Percentiles rank a stretch among this genome's conserved stretches.
Evolutionary conservation across 2,888 invertebrate genomes (phyloP).

Genomic region (Campoplex capitator): DNA sequence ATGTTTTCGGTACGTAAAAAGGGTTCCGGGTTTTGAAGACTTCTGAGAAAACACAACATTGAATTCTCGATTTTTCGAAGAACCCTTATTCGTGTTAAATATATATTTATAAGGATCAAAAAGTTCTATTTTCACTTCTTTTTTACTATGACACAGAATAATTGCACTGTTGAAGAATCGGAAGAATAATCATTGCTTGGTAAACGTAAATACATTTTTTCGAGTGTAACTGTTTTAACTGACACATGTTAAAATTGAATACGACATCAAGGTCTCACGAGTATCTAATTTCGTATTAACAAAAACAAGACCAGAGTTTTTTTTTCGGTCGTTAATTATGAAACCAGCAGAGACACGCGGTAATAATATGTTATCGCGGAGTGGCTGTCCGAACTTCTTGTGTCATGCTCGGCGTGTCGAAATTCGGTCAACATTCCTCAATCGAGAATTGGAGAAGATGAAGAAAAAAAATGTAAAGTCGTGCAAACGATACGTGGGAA

Average conservation of each 20-base stretch:
- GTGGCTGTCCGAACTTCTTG: slow-evolving; percentile 45
- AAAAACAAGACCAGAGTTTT: slow-evolving; percentile 21
- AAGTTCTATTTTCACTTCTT: too few relatives aligned
- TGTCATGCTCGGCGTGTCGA: slow-evolving; percentile 54
- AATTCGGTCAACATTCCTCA: slow-evolving; percentile 64
- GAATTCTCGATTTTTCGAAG: background rate
- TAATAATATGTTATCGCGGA: slow-evolving; percentile 35
- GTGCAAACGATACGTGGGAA: slow-evolving; percentile 68
- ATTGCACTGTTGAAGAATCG: background rate
- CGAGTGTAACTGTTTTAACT: background rate
- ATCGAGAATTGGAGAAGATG: slow-evolving; percentile 36
- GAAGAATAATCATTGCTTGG: background rate
- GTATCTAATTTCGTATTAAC: slow-evolving; percentile 7
- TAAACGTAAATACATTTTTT: background rate
- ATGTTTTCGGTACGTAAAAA: background rate
- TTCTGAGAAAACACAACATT: background rate
- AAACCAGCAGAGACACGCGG: slow-evolving; percentile 32
- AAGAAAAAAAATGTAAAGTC: slow-evolving; percentile 55
- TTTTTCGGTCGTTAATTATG: slow-evolving; percentile 48
- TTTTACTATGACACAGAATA: too few relatives aligned
- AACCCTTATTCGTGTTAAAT: background rate
- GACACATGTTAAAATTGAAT: slow-evolving; percentile 17
- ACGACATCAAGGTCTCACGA: slow-evolving; percentile 1
- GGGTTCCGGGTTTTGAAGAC: background rate
- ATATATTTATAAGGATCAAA: too few relatives aligned